phyloP scores from a whole-genome alignment of 2,797 vertebrate genomes.

The Valencia hispanica region DNA sequence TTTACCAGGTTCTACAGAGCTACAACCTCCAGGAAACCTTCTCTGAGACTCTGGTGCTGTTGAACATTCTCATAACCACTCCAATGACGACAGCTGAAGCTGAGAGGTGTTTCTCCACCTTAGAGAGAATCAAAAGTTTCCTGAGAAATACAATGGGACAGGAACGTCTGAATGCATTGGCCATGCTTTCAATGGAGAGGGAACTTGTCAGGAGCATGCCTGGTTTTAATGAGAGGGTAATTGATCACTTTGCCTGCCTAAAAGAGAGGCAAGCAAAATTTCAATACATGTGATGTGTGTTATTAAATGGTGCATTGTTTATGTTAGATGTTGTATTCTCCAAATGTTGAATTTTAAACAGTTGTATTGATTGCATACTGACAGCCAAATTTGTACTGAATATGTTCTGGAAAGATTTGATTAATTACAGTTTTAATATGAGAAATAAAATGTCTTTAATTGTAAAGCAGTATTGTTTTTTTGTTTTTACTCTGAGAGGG shows the following conservation, averaged over 20 bases:
- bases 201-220: conserved; percentile 3
- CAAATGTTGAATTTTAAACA: too few relatives aligned
- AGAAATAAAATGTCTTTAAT: too few relatives aligned
- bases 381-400: too few relatives aligned
- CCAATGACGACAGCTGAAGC: neutral
- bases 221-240: too few relatives aligned
- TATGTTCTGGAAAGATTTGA: too few relatives aligned
- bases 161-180: conserved; percentile 6
- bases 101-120: neutral
- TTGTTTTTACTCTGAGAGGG: too few relatives aligned
- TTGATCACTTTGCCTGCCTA: neutral
- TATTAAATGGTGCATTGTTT: too few relatives aligned
- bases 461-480: too few relatives aligned
- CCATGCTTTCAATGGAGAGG: conserved; percentile 1
- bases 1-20: neutral
- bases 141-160: neutral
- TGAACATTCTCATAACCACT: neutral
- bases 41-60: neutral
- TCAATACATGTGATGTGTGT: too few relatives aligned
- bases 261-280: neutral
- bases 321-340: too few relatives aligned
- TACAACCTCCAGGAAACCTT: neutral
- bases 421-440: too few relatives aligned
- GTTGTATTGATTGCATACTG: too few relatives aligned
- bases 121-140: neutral